phyloP scores from a whole-genome alignment of 2,888 invertebrate species.

The Sthenelais limicola region DNA sequence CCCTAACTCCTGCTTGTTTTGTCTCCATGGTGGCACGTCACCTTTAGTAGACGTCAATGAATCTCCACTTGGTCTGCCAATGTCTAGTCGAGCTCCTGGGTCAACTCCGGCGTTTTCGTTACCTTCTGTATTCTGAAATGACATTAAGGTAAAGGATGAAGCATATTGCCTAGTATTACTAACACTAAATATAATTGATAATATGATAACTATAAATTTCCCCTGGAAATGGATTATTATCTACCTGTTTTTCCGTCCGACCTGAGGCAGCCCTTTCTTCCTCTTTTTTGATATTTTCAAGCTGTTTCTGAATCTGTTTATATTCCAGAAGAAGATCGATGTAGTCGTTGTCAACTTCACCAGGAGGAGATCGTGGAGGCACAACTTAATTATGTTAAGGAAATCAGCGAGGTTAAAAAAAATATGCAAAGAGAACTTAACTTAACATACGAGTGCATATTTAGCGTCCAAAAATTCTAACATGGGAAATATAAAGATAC shows the following conservation, averaged over 20 bases:
- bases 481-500: background rate
- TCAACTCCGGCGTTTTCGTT: too few relatives aligned
- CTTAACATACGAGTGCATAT: too few relatives aligned
- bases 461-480: too few relatives aligned
- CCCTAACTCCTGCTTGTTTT: too few relatives aligned
- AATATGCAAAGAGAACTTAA: background rate
- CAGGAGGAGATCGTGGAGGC: conserved; percentile 25
- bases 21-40: too few relatives aligned
- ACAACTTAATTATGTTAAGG: conserved; percentile 14
- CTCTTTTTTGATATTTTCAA: conserved; percentile 43
- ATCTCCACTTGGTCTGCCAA: too few relatives aligned
- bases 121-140: too few relatives aligned
- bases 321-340: conserved; percentile 46
- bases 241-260: conserved; percentile 1
- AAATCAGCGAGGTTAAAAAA: background rate
- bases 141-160: too few relatives aligned
- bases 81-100: too few relatives aligned
- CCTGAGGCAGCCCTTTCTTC: conserved; percentile 30
- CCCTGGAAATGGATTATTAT: background rate
- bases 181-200: too few relatives aligned
- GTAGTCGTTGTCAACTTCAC: conserved; percentile 42
- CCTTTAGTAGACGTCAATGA: too few relatives aligned
- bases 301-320: conserved; percentile 46
- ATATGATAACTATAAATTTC: background rate
- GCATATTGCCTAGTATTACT: too few relatives aligned